Evolutionary conservation across 1,140 invertebrate genomes (phyloP).

Genomic region (Copidosoma floridanum): DNA sequence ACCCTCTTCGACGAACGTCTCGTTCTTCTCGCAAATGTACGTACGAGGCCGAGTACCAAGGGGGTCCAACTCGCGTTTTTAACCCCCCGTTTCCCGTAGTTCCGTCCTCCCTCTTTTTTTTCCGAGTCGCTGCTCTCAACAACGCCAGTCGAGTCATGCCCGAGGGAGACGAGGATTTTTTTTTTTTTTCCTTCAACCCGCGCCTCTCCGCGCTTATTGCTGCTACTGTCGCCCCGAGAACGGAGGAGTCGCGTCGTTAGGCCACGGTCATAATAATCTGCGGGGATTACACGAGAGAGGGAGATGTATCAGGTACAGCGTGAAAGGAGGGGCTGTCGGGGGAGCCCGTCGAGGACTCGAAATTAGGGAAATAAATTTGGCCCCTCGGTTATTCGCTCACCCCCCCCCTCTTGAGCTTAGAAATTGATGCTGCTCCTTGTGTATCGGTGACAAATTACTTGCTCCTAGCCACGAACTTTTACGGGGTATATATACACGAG

Average conservation of each 20-base stretch:
- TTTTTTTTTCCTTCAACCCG: no score
- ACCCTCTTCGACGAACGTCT: no score
- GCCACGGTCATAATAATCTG: constrained; percentile 8
- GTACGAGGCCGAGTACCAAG: no score
- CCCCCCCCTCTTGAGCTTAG: no score
- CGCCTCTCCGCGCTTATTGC: no score
- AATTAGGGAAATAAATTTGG: constrained; percentile 20
- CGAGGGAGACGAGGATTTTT: not conserved
- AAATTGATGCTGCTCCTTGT: constrained; percentile 10
- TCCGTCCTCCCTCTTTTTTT: no score
- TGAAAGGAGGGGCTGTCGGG: constrained; percentile 33
- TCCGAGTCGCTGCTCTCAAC: not conserved
- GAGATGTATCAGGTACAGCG: constrained; percentile 6
- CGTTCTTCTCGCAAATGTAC: no score
- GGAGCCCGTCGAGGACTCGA: constrained; percentile 28
- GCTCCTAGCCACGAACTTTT: no score
- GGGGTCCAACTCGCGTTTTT: no score
- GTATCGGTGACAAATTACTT: constrained; percentile 21
- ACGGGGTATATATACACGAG: not conserved
- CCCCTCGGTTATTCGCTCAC: no score
- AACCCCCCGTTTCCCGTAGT: no score
- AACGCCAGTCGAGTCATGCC: not conserved
- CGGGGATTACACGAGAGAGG: constrained; percentile 16
- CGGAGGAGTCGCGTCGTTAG: constrained; percentile 6
- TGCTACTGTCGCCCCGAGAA: no score